Conservation (phyloP, 2,113 vertebrate genomes). For the Talpa occidentalis region DNA sequence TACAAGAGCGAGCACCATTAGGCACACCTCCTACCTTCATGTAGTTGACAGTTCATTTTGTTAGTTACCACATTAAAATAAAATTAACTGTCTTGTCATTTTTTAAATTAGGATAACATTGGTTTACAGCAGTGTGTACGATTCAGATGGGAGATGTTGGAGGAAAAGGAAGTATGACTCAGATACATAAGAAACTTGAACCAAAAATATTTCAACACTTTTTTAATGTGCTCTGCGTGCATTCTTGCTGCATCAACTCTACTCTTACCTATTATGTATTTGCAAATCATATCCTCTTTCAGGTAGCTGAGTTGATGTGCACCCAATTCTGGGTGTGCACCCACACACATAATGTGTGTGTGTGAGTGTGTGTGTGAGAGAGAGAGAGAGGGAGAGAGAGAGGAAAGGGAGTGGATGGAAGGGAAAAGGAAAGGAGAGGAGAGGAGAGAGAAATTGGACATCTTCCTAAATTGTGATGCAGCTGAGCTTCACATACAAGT, state of each 20-base stretch:
- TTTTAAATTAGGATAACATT: too few species aligned
- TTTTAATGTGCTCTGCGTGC: not conserved
- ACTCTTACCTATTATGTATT: not conserved
- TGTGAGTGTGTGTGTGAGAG: not conserved
- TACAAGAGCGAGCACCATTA: not conserved
- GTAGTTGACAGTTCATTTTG: not conserved
- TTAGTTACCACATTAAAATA: constrained; percentile 16
- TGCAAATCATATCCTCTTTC: not conserved
- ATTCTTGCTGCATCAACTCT: not conserved
- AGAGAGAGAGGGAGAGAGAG: not conserved
- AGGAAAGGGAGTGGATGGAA: not conserved
- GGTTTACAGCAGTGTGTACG: not conserved
- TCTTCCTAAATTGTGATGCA: not conserved
- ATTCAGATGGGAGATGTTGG: not conserved
- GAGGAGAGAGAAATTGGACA: not conserved
- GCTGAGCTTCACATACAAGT: not conserved
- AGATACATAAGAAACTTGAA: not conserved
- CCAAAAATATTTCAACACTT: not conserved
- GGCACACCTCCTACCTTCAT: not conserved
- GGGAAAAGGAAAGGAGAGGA: not conserved
- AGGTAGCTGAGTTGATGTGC: not conserved
- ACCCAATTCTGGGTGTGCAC: not conserved
- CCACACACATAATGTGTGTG: not conserved
- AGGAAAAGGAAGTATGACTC: not conserved
- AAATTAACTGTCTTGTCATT: not conserved